Evolutionary conservation across 2,888 invertebrate genomes (phyloP).

Genomic region (Chalcis sispes): DNA sequence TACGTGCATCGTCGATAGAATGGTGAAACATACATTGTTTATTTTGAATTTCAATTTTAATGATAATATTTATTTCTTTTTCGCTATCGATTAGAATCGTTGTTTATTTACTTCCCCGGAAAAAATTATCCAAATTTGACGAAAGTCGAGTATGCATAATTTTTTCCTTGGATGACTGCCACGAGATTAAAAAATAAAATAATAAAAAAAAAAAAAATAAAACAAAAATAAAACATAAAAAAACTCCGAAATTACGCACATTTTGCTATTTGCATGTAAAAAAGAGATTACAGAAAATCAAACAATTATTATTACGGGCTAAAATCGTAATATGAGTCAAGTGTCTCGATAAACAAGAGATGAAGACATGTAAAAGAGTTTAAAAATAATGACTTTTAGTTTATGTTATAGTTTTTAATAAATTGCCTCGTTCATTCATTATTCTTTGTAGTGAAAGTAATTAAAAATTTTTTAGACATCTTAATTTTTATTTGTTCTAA

Average conservation of each 20-base stretch:
- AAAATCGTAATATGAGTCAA: conserved; percentile 19
- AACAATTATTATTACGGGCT: conserved; percentile 42
- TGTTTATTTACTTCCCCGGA: conserved; percentile 28
- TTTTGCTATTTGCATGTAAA: conserved; percentile 17
- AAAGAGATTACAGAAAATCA: conserved; percentile 39
- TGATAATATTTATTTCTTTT: conserved; percentile 7
- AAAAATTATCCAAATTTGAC: background rate
- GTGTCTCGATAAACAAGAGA: background rate
- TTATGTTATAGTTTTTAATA: conserved; percentile 51
- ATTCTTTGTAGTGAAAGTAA: conserved; percentile 42
- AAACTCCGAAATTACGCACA: conserved; percentile 47
- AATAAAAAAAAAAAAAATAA: conserved; percentile 3
- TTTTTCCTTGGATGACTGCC: conserved; percentile 40
- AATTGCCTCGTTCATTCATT: conserved; percentile 46
- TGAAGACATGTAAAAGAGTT: conserved; percentile 23
- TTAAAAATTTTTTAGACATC: conserved; percentile 29
- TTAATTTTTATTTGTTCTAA: conserved; percentile 5
- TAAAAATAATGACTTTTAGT: conserved; percentile 21
- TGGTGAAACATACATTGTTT: conserved; percentile 19
- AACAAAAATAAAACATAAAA: conserved; percentile 8
- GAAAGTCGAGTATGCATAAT: background rate
- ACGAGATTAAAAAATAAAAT: conserved; percentile 6
- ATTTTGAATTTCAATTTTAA: conserved; percentile 23
- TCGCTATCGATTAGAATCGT: background rate
- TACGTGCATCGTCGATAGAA: conserved; percentile 36